Base-by-base conservation (phyloP, 2,888 invertebrate species). In the Tachystola acroxantha region DNA sequence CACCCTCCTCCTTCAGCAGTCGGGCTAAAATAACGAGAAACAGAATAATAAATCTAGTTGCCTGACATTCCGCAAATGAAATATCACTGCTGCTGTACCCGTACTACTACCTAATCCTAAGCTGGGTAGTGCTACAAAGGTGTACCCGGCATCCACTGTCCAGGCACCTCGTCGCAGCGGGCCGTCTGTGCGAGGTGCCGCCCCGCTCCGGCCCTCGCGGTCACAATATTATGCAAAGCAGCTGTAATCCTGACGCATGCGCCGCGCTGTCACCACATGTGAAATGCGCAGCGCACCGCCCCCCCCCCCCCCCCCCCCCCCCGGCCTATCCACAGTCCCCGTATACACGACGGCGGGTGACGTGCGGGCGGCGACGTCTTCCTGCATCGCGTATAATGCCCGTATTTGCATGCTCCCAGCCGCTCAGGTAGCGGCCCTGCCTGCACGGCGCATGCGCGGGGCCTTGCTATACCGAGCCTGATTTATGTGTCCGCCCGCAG, bases 371-470 rank as follows among this genome's bases (percentile, higher is more conserved):
- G 27, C 27, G 2, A 2, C 1, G 6, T 7, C 11, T 7, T 2
- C 27, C 27, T 5, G n/a, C 27, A 27, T 1, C 30, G 36, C 35
- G 39, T 36, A 39, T 42, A 37, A 45, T 37, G 39, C 40, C 39
- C 42, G 43, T 42, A 56, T 57, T 60, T 53, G 49, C 60, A 59
- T 53, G 55, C n/a, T n/a, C n/a, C n/a, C n/a, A n/a, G n/a, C n/a
- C n/a, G n/a, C n/a, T n/a, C n/a, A n/a, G n/a, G n/a, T n/a, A n/a
- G n/a, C n/a, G n/a, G n/a, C 52, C 52, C 59, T 51, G 50, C 54
- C 49, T 53, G 43, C 50, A 11, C 2, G 5, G 11, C 10, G 3
- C 9, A 4, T 10, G 26, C 5, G 10, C 7, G 6, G 6, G 10
- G 26, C 3, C 3, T 24, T 26, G 26, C 26, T 3, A 26, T 2